phyloP scores from a whole-genome alignment of 2,797 vertebrate species.

The Psittacula echo region DNA sequence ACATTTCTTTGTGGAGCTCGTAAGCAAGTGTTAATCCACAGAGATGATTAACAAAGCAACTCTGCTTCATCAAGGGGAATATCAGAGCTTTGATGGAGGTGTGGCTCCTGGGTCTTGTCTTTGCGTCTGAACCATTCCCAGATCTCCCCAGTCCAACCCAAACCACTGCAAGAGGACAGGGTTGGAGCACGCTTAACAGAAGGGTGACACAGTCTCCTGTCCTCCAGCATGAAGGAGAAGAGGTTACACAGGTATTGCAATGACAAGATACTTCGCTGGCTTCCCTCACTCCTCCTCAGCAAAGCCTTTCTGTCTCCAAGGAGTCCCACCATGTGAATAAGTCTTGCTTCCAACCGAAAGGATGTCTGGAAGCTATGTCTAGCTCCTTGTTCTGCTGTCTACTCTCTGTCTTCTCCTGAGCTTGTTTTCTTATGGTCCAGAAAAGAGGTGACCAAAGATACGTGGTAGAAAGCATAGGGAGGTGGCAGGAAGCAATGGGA shows the following conservation, averaged over 20 bases:
- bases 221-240: not conserved
- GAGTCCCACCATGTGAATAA: not conserved
- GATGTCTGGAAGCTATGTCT: not conserved
- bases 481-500: not conserved
- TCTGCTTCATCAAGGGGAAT: not conserved
- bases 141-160: not conserved
- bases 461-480: fast-evolving
- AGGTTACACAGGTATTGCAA: not conserved
- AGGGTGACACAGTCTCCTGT: not conserved
- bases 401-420: too few species aligned
- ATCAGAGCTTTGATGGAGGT: not conserved
- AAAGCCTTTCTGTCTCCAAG: not conserved
- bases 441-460: not conserved
- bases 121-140: not conserved
- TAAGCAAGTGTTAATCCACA: not conserved
- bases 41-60: slow-evolving; percentile 24
- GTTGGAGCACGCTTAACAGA: not conserved
- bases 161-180: not conserved
- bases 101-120: not conserved
- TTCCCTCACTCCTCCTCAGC: not conserved
- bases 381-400: not conserved
- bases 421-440: not conserved
- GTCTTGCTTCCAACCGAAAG: not conserved
- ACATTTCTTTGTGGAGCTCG: not conserved
- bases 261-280: not conserved